Evolutionary conservation across 2,888 invertebrate species (phyloP).

Genomic region (Epirrhoe tristata): DNA sequence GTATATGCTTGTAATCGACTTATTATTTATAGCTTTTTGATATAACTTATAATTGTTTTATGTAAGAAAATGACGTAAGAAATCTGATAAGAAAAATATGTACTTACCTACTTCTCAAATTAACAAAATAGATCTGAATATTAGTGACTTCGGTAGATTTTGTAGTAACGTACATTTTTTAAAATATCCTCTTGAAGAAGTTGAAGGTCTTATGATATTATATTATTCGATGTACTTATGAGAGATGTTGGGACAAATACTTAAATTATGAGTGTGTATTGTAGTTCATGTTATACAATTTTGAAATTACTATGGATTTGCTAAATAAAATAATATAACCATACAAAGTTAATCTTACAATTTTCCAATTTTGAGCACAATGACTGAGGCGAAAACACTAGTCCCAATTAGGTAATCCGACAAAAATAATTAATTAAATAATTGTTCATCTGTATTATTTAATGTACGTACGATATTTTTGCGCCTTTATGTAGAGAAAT

Average conservation of each 20-base stretch:
- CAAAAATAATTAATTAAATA: slow-evolving; percentile 29
- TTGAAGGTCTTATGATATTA: slow-evolving; percentile 41
- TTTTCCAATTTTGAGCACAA: slow-evolving; percentile 4
- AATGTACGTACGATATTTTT: slow-evolving; percentile 56
- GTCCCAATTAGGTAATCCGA: slow-evolving; percentile 35
- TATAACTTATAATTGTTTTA: slow-evolving; percentile 29
- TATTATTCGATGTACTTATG: slow-evolving; percentile 25
- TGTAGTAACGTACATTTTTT: slow-evolving; percentile 24
- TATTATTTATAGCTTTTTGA: slow-evolving; percentile 51
- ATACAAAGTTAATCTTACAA: slow-evolving; percentile 1
- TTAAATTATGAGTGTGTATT: slow-evolving; percentile 18
- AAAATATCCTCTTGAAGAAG: slow-evolving; percentile 28
- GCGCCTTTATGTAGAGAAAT: slow-evolving; percentile 68
- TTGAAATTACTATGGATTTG: slow-evolving; percentile 38
- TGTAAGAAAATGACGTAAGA: slow-evolving; percentile 22
- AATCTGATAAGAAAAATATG: slow-evolving; percentile 19
- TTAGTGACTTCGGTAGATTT: slow-evolving; percentile 28
- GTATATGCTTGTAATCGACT: slow-evolving; percentile 59
- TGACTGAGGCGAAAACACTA: slow-evolving; percentile 11
- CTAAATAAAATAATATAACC: slow-evolving; percentile 7
- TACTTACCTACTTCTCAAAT: slow-evolving; percentile 33
- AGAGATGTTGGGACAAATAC: slow-evolving; percentile 16
- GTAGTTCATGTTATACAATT: slow-evolving; percentile 23
- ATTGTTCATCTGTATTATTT: slow-evolving; percentile 50
- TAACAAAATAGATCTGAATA: slow-evolving; percentile 37